Evolutionary conservation across 2,888 invertebrate genomes (phyloP).

Genomic region (Thymelicus acteon): DNA sequence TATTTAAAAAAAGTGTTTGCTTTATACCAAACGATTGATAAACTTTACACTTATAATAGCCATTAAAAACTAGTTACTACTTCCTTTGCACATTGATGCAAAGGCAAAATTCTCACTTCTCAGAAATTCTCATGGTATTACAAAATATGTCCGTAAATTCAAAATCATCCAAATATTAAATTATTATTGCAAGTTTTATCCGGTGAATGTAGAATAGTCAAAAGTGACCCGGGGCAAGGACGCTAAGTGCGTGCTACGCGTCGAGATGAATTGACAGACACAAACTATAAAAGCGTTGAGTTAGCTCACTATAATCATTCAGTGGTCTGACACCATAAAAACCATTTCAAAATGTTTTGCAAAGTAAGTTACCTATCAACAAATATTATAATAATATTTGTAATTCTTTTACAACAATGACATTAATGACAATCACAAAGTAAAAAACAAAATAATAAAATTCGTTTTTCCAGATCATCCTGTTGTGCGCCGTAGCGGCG

Average conservation of each 20-base stretch:
- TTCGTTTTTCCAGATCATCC: constrained; percentile 48
- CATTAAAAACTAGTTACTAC: neutral
- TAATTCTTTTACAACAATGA: too few species aligned
- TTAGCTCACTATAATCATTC: constrained; percentile 17
- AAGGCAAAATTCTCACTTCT: neutral
- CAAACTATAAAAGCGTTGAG: constrained; percentile 34
- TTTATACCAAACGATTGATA: too few species aligned
- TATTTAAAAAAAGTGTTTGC: neutral
- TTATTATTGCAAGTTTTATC: neutral
- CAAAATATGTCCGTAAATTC: neutral
- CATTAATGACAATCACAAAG: too few species aligned
- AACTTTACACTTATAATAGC: neutral
- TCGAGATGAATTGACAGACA: constrained; percentile 3
- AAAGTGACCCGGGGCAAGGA: constrained; percentile 38
- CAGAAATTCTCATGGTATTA: neutral
- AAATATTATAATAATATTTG: neutral
- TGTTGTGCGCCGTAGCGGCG: constrained; percentile 54
- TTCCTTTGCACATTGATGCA: constrained; percentile 6
- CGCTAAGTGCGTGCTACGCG: constrained; percentile 4
- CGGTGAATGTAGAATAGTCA: constrained; percentile 10
- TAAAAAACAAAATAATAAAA: neutral
- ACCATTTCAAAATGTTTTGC: constrained; percentile 43
- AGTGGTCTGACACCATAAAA: constrained; percentile 10
- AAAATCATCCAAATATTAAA: constrained; percentile 11
- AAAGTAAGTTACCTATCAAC: constrained; percentile 43